A percentile compares a stretch with the other conserved stretches of the same genome.
Conservation (phyloP, 2,113 vertebrate species). For the Vulpes vulpes region DNA sequence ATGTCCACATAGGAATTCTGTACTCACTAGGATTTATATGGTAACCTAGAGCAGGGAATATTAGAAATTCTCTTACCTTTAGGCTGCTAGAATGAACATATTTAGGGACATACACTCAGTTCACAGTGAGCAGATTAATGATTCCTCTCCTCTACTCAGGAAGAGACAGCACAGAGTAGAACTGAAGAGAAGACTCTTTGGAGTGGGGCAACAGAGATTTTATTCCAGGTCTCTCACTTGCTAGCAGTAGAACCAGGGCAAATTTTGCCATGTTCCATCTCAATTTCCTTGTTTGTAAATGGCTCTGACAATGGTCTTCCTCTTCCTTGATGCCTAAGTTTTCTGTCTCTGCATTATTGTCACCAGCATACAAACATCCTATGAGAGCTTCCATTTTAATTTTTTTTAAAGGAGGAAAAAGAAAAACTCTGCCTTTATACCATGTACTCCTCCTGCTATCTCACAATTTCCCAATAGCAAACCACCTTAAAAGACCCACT, state of each 20-base stretch:
- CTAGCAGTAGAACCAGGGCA: neutral
- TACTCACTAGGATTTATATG: neutral
- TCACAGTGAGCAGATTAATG: neutral
- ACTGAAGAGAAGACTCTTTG: neutral
- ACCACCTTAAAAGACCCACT: neutral
- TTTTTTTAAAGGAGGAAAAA: neutral
- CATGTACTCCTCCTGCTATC: neutral
- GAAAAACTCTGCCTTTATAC: neutral
- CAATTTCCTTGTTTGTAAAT: neutral
- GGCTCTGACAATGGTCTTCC: neutral
- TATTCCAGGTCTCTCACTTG: neutral
- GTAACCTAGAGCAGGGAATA: neutral
- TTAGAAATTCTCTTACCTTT: neutral
- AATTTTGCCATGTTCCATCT: neutral
- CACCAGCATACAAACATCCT: neutral
- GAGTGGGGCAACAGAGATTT: neutral
- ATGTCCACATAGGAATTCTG: neutral
- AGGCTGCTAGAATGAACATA: neutral
- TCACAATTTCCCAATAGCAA: neutral
- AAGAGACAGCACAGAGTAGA: neutral
- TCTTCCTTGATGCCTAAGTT: neutral
- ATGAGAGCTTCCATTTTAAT: neutral
- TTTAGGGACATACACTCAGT: neutral
- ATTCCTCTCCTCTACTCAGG: neutral
- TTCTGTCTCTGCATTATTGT: neutral